phyloP scores from a whole-genome alignment of 1,140 invertebrate species.

The silkworm (Bombyx mori) region ASM3026992v2 NC_085135.1:1515001-1515500 shows the following conservation, averaged over 20 bases:
- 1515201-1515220: conserved; percentile 4
- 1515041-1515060: conserved; percentile 2
- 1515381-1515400: conserved; percentile 8
- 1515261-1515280: conserved; percentile 3
- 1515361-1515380: conserved; percentile 8
- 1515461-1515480: conserved; percentile 3
- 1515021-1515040: conserved; percentile 6
- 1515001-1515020: conserved; percentile 1
- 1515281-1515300: conserved; percentile 3
- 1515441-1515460: conserved; percentile 6
- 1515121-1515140: conserved; percentile 6
- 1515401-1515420: conserved; percentile 7
- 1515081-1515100: neutral
- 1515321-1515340: conserved; percentile 5
- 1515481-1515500: conserved; percentile 6
- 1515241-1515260: conserved; percentile 5
- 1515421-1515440: conserved; percentile 3
- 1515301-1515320: conserved; percentile 1
- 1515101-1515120: conserved; percentile 5
- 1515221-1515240: conserved; percentile 3
- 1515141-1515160: conserved; percentile 5
- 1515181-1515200: conserved; percentile 4
- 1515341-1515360: conserved; percentile 10
- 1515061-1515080: conserved; percentile 6
- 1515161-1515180: neutral